These are phyloP conservation scores for Bucorvus abyssinicus DNA, from an alignment of 2,797 vertebrate species.

Conservation along the genomic window DNA sequence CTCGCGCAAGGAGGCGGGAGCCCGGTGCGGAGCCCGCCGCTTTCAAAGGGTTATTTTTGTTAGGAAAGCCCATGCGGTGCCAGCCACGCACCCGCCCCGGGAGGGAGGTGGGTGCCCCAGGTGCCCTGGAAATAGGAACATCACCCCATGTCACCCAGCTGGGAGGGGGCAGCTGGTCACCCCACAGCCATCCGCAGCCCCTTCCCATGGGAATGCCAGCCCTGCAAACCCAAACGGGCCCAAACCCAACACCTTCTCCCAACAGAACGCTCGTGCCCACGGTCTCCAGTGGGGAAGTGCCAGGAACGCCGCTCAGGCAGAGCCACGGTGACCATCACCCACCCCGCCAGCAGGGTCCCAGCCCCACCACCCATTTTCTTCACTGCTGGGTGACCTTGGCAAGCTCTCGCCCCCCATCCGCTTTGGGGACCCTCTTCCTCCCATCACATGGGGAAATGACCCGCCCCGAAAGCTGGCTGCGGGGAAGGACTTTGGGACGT, in stretches of 20 bases:
- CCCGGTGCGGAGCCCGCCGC: accelerated
- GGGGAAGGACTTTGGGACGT: not conserved
- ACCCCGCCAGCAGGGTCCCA: not conserved
- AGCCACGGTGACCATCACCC: not conserved
- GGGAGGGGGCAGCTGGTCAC: not conserved
- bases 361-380: not conserved
- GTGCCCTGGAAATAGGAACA: not conserved
- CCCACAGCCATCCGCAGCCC: not conserved
- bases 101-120: not conserved
- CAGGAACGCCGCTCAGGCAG: accelerated
- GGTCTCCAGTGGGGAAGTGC: not conserved
- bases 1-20: not conserved
- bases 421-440: not conserved
- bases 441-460: accelerated
- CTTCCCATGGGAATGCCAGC: not conserved
- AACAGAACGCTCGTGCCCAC: accelerated
- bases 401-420: accelerated
- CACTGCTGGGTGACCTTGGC: not conserved
- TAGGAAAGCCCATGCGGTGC: not conserved
- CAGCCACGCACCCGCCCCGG: not conserved
- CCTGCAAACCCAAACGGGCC: not conserved
- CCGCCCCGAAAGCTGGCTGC: not conserved
- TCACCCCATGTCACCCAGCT: not conserved
- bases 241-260: not conserved
- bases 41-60: conserved; percentile 4